Percentiles rank a stretch among this genome's conserved stretches.
These are phyloP conservation scores for Desmophyllum pertusum DNA, from an alignment of 92 coral and sea anemone species.

Conservation along the genomic window DNA sequence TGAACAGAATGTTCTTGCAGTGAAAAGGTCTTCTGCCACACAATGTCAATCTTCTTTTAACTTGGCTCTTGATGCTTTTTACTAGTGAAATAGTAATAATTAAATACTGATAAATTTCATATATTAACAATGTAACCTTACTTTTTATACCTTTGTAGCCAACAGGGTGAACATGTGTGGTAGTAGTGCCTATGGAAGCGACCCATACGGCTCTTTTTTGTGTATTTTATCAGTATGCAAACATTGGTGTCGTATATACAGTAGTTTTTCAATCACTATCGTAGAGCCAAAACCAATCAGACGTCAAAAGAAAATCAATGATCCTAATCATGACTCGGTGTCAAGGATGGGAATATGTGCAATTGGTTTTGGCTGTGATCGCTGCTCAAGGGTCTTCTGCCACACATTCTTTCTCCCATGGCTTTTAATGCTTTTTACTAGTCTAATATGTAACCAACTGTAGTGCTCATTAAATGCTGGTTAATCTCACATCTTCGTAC, in stretches of 20 bases:
- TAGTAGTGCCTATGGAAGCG: neutral
- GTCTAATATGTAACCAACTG: slow-evolving; percentile 1
- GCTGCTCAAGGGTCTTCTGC: neutral
- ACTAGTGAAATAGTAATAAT: neutral
- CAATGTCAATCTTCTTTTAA: neutral
- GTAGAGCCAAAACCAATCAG: neutral
- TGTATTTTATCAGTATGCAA: neutral
- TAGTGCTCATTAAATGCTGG: slow-evolving; percentile 12
- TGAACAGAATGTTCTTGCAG: neutral
- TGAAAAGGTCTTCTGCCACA: neutral
- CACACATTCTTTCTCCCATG: neutral
- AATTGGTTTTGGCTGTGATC: neutral
- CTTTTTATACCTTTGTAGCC: neutral
- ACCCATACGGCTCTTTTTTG: neutral
- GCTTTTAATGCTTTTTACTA: slow-evolving; percentile 1
- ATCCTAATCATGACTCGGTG: neutral
- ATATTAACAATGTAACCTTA: neutral
- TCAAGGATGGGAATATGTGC: neutral
- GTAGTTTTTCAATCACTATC: neutral
- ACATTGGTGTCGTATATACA: neutral
- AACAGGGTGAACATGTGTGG: neutral
- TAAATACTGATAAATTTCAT: neutral
- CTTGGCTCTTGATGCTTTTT: slow-evolving; percentile 1
- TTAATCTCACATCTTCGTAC: neutral
- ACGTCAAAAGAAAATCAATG: neutral